Evolutionary conservation across 2,113 vertebrate species (phyloP), one percentile per base, ranked within the genome.

Genomic region (Asarcornis scutulata): DNA sequence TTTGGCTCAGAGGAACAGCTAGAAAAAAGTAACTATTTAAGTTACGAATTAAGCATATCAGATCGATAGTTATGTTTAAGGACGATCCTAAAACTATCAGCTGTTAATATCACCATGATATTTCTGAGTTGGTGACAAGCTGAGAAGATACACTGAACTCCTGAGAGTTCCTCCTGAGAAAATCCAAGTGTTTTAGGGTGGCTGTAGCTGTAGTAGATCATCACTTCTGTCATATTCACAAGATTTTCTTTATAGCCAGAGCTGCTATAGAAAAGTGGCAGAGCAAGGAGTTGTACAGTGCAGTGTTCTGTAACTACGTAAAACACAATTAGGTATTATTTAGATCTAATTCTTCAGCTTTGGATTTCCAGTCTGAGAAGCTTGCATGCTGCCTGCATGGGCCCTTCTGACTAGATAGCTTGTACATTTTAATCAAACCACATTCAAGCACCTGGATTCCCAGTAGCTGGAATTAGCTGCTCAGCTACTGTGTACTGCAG

Each of bases 401-500:
- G 12, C 50, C 14, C 21, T 7, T 79, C 46, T 32, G 44, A 40
- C 9, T 11, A 52, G 62, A 63, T 27, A 26, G 36, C 26, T 38
- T 11, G 5, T 17, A 40, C 7, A 8, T 34, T 60, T 60, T 60
- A 34, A 60, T 22, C 6, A 82, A 88, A 42, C 23, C 22, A 34
- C 6, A 15, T 7, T 13, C 6, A 14, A 20, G 23, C 58, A 9
- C 22, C 17, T 73, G 38, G 21, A 72, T 38, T 44, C 55, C 68
- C 63, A 62, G 58, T 10, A 78, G 22, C 44, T 69, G 64, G 34
- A 76, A 77, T 48, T 4, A 42, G 48, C 76, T 75, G 74, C 58
- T 55, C 58, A 50, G 46, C 18, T 36, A 13, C 52, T 14, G 10
- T 40, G n/a, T 2, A 0, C 3, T 2, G n/a, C 44, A 71, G 52